phyloP scores from a whole-genome alignment of 2,113 vertebrate species.

The Condylura cristata region DNA sequence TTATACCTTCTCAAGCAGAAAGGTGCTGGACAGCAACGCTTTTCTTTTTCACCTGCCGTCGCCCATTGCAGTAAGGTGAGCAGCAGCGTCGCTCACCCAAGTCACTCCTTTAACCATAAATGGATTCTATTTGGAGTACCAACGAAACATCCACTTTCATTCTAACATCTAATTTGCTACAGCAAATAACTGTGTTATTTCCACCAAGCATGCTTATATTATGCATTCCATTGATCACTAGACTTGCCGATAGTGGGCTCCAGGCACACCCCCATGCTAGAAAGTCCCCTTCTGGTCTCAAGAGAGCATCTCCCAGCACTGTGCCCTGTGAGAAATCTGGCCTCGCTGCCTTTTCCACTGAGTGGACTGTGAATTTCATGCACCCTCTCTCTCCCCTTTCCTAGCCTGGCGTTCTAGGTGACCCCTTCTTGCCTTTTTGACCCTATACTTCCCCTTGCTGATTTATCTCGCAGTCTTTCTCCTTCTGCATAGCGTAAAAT shows the following conservation, averaged over 20 bases:
- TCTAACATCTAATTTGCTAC: conserved; percentile 28
- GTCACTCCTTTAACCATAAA: conserved; percentile 5
- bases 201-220: background rate
- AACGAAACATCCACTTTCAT: background rate
- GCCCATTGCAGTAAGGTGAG: background rate
- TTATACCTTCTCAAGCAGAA: background rate
- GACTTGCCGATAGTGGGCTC: background rate
- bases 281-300: background rate
- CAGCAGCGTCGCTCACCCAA: background rate
- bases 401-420: background rate
- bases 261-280: background rate
- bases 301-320: background rate
- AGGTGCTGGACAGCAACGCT: background rate
- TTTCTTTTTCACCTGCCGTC: background rate
- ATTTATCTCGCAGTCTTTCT: background rate
- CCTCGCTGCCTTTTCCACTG: background rate
- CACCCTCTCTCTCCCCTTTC: background rate
- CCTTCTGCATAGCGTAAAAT: background rate
- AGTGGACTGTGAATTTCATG: background rate
- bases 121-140: background rate
- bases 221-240: background rate
- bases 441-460: background rate
- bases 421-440: background rate
- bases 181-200: conserved; percentile 42
- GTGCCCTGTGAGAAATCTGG: background rate